Base-by-base conservation (phyloP, 2,797 vertebrate species). In the Macropus fuliginosus region DNA sequence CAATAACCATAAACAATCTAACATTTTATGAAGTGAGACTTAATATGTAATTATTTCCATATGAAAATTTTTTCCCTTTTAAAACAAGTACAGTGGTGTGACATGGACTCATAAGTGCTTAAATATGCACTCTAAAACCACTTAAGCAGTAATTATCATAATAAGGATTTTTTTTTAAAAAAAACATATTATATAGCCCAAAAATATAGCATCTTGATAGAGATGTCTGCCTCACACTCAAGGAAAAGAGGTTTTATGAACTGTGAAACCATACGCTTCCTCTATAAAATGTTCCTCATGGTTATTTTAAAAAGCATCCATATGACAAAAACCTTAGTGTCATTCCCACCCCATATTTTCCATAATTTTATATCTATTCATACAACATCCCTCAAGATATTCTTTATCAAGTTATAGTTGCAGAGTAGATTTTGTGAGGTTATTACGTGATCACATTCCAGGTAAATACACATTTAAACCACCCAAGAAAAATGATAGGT, bases 271-370 rank as follows among this genome's bases (percentile, higher is more conserved):
- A 54, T 92, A 54, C 27, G 3, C 24, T 90, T 92, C 95, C 24
- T 93, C 24, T 91, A 2, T 93, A 5, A 94, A 94, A 90, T 62
- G 91, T 4, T 54, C 93, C 95, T 94, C 31, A 93, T 92, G 92
- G 93, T 89, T 89, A 94, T 91, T 94, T 94, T 29, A 54, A 94
- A 91, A 18, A n/a, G 93, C 92, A 56, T 27, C 91, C 8, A 95
- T 89, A 56, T 55, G 54, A 92, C 8, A 91, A 91, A 93, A 90
- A 94, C 74, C 40, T 87, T 87, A 87, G 74, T 87, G 74, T 87
- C 74, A 87, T 87, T 87, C 74, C 74, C 74, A 87, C 74, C 74
- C 74, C 74, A 87, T 87, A 87, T 87, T 87, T 87, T 87, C 40
- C 74, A 87, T 87, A 87, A 87, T 87, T 87, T 87, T 87, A 81